Evolutionary conservation across 2,888 invertebrate species (phyloP).

Genomic region (Tolmerus cingulatus): DNA sequence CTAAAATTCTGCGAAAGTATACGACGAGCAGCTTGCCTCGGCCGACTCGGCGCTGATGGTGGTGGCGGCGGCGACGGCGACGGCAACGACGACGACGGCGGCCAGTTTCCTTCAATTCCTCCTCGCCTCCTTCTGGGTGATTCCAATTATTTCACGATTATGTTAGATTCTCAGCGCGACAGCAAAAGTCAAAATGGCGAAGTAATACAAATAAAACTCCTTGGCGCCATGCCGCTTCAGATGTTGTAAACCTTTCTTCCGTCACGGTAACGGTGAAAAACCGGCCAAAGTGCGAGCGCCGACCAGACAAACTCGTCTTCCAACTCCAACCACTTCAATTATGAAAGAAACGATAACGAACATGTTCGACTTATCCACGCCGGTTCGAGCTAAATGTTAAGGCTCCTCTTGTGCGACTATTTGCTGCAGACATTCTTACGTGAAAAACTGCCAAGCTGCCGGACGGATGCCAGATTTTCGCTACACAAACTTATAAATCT

Average conservation of each 20-base stretch:
- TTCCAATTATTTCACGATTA: slow-evolving; percentile 26
- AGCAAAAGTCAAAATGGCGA: slow-evolving; percentile 20
- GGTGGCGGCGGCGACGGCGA: not conserved
- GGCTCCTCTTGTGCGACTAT: not conserved
- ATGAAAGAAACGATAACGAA: not conserved
- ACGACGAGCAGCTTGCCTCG: not conserved
- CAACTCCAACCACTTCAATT: not conserved
- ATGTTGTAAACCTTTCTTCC: slow-evolving; percentile 44
- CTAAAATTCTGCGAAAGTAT: slow-evolving; percentile 19
- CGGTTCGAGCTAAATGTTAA: not conserved
- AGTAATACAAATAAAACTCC: slow-evolving; percentile 49
- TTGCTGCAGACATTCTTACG: not conserved
- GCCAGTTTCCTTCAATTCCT: not conserved
- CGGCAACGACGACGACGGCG: not conserved
- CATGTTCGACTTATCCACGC: not conserved
- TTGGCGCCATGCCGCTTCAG: slow-evolving; percentile 52
- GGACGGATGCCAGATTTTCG: no score
- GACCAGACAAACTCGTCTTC: not conserved
- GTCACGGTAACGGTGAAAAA: not conserved
- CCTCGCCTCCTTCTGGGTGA: slow-evolving; percentile 28
- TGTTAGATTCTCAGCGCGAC: slow-evolving; percentile 24
- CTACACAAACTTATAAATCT: no score
- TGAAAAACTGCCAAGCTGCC: no score
- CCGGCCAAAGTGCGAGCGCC: not conserved
- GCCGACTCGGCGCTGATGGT: not conserved